Evolutionary conservation across 2,888 invertebrate genomes (phyloP), one percentile per base, ranked within the genome.

Genomic region (Pammene aurita): DNA sequence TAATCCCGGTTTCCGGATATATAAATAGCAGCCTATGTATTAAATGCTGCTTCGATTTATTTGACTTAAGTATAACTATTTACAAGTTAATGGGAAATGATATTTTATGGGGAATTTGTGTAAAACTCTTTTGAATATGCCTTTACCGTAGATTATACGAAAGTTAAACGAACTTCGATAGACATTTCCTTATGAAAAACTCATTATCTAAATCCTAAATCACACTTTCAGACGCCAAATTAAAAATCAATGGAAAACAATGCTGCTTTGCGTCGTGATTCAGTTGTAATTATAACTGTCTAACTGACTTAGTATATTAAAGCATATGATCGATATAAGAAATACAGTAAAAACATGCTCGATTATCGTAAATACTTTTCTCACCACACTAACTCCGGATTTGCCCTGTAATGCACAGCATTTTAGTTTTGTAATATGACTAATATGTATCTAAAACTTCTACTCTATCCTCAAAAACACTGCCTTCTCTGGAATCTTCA

Each of bases 361-460:
- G 83, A 78, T 78, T 79, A 80, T 82, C 80, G 66, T 72, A 78
- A 77, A 83, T 85, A 79, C 76, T 73, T 72, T 74, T 87, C 91
- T 91, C 90, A 91, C 91, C 91, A 89, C 86, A 76, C 88, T 90
- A 83, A 86, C 80, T 85, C 87, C 87, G 77, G 85, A 76, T 78
- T 79, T 88, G 79, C 80, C 90, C 91, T 91, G 91, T 75, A 90
- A 91, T 84, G 80, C 74, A 88, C 76, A 89, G 86, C 73, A 86
- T 75, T 76, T 73, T 76, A 84, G 84, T 79, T 86, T 80, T 79
- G 80, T 76, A 78, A 75, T 68, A n/a, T n/a, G n/a, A n/a, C n/a
- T n/a, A n/a, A n/a, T n/a, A n/a, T n/a, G n/a, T n/a, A 72, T 74
- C 79, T 76, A 74, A 44, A 52, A 80, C 74, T 75, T 62, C 41